phyloP scores from a whole-genome alignment of 2,113 vertebrate species.

The Alethe castanea region DNA sequence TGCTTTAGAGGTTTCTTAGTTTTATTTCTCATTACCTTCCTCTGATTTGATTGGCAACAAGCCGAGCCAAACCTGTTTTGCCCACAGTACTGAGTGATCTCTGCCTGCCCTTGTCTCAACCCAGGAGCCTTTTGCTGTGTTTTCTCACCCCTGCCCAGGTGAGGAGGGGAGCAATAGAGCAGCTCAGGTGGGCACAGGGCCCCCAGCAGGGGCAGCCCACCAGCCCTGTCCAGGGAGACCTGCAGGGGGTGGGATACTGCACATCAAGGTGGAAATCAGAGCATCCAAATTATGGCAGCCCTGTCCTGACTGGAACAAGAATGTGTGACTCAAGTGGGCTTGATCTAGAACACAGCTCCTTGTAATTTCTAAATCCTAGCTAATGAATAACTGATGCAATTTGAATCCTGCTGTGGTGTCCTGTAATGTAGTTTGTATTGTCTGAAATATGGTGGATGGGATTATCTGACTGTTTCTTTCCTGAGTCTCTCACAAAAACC shows the following conservation, averaged over 20 bases:
- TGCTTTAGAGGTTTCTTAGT: neutral
- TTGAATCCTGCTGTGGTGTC: neutral
- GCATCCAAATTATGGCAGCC: neutral
- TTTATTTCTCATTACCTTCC: neutral
- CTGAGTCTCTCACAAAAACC: neutral
- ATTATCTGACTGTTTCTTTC: neutral
- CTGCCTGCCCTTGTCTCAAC: neutral
- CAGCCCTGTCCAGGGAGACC: neutral
- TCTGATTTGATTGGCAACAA: neutral
- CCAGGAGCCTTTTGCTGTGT: neutral
- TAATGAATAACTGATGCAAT: neutral
- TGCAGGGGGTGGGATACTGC: neutral
- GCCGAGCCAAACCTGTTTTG: neutral
- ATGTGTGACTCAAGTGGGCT: neutral
- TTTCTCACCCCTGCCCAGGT: neutral
- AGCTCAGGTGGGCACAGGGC: neutral
- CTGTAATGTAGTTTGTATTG: neutral
- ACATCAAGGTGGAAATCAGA: neutral
- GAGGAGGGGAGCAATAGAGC: neutral
- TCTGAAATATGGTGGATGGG: neutral
- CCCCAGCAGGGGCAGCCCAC: neutral
- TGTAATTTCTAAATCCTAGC: neutral
- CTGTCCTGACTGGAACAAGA: neutral
- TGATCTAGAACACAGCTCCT: neutral
- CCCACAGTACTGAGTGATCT: neutral